Conservation (phyloP, 2,113 vertebrate species). For the Rhipidura dahli region DNA sequence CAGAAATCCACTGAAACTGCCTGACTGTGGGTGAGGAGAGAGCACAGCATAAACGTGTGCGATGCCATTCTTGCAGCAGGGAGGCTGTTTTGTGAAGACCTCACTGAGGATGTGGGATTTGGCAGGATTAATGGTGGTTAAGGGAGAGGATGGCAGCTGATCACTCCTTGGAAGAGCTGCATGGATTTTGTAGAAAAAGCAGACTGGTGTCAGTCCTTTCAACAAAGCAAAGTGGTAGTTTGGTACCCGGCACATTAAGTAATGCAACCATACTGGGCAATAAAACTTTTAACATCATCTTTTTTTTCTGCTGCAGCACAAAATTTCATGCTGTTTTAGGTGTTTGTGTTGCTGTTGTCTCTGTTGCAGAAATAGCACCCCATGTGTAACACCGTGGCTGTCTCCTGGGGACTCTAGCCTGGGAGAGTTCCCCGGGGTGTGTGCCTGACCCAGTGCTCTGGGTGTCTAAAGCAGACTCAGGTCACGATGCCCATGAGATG, state of each 20-base stretch:
- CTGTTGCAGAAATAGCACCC: neutral
- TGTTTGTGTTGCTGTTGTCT: neutral
- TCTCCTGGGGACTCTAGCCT: neutral
- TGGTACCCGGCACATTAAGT: neutral
- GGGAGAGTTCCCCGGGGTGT: neutral
- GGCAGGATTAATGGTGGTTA: neutral
- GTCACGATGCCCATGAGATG: neutral
- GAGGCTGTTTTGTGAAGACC: neutral
- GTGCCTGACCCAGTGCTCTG: neutral
- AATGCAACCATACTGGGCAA: neutral
- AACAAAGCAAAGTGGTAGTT: neutral
- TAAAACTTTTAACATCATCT: neutral
- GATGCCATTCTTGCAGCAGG: fast-evolving
- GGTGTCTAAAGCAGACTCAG: neutral
- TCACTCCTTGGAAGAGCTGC: neutral
- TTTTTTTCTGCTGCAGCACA: neutral
- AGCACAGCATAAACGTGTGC: fast-evolving
- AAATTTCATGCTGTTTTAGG: neutral
- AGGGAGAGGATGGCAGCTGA: neutral
- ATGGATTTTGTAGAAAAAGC: neutral
- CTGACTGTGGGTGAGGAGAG: neutral
- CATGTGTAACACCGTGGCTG: neutral
- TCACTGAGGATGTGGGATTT: fast-evolving
- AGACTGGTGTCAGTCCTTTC: neutral
- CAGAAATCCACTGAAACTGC: neutral